Conservation (phyloP, 2,113 vertebrate genomes). For the Dascyllus trimaculatus region DNA sequence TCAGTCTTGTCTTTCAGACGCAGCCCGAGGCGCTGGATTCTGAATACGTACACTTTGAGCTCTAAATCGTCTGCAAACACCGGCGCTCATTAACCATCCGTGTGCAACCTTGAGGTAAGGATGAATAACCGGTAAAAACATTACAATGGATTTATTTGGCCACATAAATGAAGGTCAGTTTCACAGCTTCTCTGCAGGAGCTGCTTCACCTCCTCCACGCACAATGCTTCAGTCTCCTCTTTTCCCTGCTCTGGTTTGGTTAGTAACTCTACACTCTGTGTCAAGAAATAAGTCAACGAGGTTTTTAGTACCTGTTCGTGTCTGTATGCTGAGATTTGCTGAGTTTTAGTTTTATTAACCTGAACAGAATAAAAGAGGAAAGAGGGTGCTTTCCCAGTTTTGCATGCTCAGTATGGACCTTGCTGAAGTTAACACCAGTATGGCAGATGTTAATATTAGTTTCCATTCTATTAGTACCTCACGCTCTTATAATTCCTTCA, state of each 20-base stretch:
- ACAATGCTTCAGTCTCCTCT: background rate
- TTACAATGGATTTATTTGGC: conserved; percentile 37
- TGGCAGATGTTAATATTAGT: too few relatives aligned
- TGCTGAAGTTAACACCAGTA: too few relatives aligned
- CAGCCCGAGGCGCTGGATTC: conserved; percentile 63
- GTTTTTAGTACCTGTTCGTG: too few relatives aligned
- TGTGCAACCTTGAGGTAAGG: conserved; percentile 42
- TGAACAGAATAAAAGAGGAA: too few relatives aligned
- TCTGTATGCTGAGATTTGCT: too few relatives aligned
- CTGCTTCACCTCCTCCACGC: conserved; percentile 1
- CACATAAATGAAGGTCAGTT: conserved; percentile 33
- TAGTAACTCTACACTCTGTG: too few relatives aligned
- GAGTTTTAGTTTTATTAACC: too few relatives aligned
- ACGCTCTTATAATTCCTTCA: too few relatives aligned
- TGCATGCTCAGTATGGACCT: too few relatives aligned
- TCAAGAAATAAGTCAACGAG: too few relatives aligned
- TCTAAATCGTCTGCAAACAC: conserved; percentile 49
- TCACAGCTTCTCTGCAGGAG: conserved; percentile 1
- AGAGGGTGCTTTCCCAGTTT: too few relatives aligned
- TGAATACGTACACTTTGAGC: conserved; percentile 46
- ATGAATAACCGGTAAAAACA: conserved; percentile 39
- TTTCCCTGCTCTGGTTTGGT: background rate
- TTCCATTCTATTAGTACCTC: too few relatives aligned
- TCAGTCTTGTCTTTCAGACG: conserved; percentile 64
- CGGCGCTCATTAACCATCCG: conserved; percentile 54